phyloP scores from a whole-genome alignment of 1,140 invertebrate genomes.

The Eriocheir sinensis region DNA sequence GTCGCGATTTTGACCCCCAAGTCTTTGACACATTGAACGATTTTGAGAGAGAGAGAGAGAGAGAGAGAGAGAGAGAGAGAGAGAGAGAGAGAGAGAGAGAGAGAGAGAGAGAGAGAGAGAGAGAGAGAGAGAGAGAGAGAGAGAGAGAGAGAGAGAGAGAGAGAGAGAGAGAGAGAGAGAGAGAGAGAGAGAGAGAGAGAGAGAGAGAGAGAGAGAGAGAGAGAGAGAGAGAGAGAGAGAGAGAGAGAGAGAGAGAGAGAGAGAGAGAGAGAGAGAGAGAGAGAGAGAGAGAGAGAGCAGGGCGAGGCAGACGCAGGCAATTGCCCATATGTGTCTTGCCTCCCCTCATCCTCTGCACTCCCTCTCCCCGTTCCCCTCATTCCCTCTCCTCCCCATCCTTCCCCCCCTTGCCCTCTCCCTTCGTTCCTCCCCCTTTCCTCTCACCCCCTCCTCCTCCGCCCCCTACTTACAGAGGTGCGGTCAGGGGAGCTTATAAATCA shows the following conservation, averaged over 20 bases:
- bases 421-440: background rate
- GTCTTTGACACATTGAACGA: too few relatives aligned
- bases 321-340: background rate
- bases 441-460: background rate
- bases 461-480: background rate
- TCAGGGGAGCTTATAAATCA: conserved; percentile 15
- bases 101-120: conserved; percentile 2
- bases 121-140: background rate
- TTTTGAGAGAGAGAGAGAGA: too few relatives aligned
- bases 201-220: background rate
- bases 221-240: too few relatives aligned
- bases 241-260: background rate
- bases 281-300: background rate
- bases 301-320: background rate
- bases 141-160: background rate
- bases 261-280: background rate
- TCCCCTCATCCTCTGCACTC: background rate
- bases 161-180: background rate
- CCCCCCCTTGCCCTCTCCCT: background rate
- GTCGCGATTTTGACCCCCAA: too few relatives aligned
- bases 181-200: background rate
- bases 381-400: background rate
- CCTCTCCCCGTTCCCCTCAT: background rate
- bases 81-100: background rate
- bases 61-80: background rate